phyloP scores from a whole-genome alignment of 2,888 invertebrate species.

The Trypoxylon attenuatum region DNA sequence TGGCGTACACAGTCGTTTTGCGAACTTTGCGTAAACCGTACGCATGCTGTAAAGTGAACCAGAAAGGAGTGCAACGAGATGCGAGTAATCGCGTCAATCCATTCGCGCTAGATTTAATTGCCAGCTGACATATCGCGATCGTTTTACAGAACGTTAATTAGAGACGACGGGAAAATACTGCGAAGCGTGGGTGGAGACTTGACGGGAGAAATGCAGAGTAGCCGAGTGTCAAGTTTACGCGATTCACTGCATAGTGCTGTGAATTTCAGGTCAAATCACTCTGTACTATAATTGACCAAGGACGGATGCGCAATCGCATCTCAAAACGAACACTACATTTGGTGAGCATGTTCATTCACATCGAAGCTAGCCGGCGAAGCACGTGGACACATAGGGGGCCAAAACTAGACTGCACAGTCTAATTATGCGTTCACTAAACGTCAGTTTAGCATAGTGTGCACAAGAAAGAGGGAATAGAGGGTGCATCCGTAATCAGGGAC shows the following conservation, averaged over 20 bases:
- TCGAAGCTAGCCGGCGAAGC: not conserved
- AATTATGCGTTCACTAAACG: no score
- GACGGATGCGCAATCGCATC: no score
- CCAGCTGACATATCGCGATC: constrained; percentile 26
- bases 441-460: no score
- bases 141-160: constrained; percentile 17
- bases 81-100: not conserved
- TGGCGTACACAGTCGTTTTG: not conserved
- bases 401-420: no score
- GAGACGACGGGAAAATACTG: constrained; percentile 3
- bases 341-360: no score
- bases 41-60: not conserved
- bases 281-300: not conserved
- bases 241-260: constrained; percentile 1
- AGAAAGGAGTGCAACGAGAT: constrained; percentile 8
- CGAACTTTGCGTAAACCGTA: not conserved
- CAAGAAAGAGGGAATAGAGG: no score
- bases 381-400: no score
- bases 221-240: constrained; percentile 36
- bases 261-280: constrained; percentile 7
- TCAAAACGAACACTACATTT: no score
- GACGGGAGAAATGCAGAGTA: not conserved
- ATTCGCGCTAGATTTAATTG: constrained; percentile 8
- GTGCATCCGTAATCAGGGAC: no score
- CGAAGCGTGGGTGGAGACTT: not conserved